A percentile compares a stretch with the other conserved stretches of the same genome.
These are phyloP conservation scores for Cephus pygmeus DNA, from an alignment of 2,888 invertebrate species.

Conservation along the genomic window DNA sequence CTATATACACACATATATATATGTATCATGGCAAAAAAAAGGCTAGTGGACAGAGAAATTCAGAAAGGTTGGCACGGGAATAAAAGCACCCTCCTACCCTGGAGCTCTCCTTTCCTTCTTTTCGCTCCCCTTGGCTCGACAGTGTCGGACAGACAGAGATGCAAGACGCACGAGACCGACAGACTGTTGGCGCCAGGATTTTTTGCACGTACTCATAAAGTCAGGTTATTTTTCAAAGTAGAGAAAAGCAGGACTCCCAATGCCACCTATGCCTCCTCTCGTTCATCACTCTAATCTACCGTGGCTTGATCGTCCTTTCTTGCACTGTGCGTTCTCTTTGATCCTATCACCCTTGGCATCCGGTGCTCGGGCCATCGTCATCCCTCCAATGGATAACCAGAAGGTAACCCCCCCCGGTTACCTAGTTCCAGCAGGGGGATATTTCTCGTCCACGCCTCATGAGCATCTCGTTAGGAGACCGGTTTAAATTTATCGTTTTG, in stretches of 20 bases:
- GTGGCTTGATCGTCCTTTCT: not conserved
- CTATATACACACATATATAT: not conserved
- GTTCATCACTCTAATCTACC: not conserved
- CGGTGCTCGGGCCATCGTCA: not conserved
- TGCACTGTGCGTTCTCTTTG: not conserved
- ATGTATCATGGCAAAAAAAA: not conserved
- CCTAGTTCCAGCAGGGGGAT: not conserved
- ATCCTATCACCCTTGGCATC: not conserved
- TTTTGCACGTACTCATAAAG: constrained; percentile 1
- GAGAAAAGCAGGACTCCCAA: not conserved
- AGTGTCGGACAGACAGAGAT: not conserved
- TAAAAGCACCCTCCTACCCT: not conserved
- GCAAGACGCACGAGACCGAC: not conserved
- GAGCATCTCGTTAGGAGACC: not conserved
- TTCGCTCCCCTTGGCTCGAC: not conserved
- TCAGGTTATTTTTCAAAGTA: not conserved
- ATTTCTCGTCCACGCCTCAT: not conserved
- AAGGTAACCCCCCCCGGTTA: not conserved
- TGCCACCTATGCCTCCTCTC: not conserved
- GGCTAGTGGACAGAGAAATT: not conserved
- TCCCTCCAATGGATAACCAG: not conserved
- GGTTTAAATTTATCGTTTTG: not conserved
- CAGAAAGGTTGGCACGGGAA: not conserved
- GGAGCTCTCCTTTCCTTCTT: not conserved
- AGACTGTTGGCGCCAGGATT: constrained; percentile 4